phyloP scores from a whole-genome alignment of 2,113 vertebrate species.

The Triplophysa rosa region DNA sequence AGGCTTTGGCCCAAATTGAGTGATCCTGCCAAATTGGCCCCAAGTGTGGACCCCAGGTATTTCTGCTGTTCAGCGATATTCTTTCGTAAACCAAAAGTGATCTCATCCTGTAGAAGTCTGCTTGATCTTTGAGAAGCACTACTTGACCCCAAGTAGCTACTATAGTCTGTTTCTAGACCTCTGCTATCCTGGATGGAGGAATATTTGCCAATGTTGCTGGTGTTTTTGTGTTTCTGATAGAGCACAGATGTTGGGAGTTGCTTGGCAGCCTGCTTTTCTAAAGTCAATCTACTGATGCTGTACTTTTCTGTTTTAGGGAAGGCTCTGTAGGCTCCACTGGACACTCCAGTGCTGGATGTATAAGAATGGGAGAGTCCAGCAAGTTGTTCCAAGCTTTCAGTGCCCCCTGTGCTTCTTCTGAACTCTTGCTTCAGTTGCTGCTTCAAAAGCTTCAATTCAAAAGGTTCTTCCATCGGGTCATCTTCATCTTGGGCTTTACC shows the following conservation, averaged over 20 bases:
- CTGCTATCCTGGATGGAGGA: constrained; percentile 91
- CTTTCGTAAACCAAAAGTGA: constrained; percentile 95
- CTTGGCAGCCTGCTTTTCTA: constrained; percentile 98
- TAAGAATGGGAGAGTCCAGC: constrained; percentile 90
- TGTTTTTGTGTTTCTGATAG: constrained; percentile 95
- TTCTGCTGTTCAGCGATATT: constrained; percentile 98
- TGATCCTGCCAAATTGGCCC: constrained; percentile 84
- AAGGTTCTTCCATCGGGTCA: constrained; percentile 96
- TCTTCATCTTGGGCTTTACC: constrained; percentile 95
- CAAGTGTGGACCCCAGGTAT: constrained; percentile 84
- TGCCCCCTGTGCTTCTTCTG: constrained; percentile 88
- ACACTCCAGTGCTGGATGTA: constrained; percentile 74
- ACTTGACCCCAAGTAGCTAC: constrained; percentile 84
- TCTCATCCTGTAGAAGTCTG: constrained; percentile 91
- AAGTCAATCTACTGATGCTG: constrained; percentile 93
- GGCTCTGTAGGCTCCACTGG: constrained; percentile 83
- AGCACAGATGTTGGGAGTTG: constrained; percentile 92
- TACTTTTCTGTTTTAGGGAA: constrained; percentile 97
- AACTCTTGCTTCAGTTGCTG: constrained; percentile 99
- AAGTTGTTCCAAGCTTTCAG: constrained; percentile 90
- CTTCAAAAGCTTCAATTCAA: constrained; percentile 94
- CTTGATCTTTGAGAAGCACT: constrained; percentile 86
- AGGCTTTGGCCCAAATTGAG: constrained; percentile 81
- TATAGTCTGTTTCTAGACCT: constrained; percentile 90
- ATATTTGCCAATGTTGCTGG: constrained; percentile 88